A percentile compares a stretch with the other conserved stretches of the same genome.
phyloP scores from a whole-genome alignment of 2,797 vertebrate genomes.

The Notolepis coatsorum region DNA sequence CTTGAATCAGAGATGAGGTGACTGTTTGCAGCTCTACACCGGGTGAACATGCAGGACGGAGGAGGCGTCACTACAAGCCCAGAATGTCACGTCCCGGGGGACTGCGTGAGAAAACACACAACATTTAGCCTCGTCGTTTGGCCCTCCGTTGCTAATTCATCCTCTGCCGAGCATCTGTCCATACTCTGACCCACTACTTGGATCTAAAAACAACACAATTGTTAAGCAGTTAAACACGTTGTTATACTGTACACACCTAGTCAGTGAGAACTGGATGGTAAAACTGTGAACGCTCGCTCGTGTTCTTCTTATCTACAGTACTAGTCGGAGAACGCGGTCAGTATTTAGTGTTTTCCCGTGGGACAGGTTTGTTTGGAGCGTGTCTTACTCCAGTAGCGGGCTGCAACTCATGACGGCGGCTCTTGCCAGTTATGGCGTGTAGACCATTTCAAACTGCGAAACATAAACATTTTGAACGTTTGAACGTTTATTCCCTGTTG shows the following conservation, averaged over 20 bases:
- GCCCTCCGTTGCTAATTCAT: constrained; percentile 9
- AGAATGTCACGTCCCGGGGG: constrained; percentile 21
- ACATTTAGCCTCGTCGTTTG: too few relatives aligned
- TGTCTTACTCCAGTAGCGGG: too few relatives aligned
- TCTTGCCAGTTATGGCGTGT: too few relatives aligned
- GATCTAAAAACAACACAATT: background rate
- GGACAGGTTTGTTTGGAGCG: too few relatives aligned
- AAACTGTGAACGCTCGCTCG: too few relatives aligned
- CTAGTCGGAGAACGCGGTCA: too few relatives aligned
- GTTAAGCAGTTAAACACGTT: constrained; percentile 24
- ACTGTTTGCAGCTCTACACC: constrained; percentile 2
- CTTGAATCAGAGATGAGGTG: constrained; percentile 2
- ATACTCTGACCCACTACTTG: constrained; percentile 14
- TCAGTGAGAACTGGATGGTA: constrained; percentile 12
- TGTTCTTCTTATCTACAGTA: constrained; percentile 33
- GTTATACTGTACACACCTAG: constrained; percentile 20
- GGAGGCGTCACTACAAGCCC: constrained; percentile 4
- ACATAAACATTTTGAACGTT: too few relatives aligned
- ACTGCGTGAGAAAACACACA: background rate
- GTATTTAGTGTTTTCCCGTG: too few relatives aligned
- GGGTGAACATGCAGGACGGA: background rate
- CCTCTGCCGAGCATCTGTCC: constrained; percentile 5
- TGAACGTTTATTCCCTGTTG: too few relatives aligned
- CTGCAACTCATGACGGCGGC: too few relatives aligned
- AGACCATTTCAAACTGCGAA: too few relatives aligned